Percentiles rank a stretch among this genome's conserved stretches.
phyloP scores from a whole-genome alignment of 2,797 vertebrate genomes.

The Bucorvus abyssinicus region DNA sequence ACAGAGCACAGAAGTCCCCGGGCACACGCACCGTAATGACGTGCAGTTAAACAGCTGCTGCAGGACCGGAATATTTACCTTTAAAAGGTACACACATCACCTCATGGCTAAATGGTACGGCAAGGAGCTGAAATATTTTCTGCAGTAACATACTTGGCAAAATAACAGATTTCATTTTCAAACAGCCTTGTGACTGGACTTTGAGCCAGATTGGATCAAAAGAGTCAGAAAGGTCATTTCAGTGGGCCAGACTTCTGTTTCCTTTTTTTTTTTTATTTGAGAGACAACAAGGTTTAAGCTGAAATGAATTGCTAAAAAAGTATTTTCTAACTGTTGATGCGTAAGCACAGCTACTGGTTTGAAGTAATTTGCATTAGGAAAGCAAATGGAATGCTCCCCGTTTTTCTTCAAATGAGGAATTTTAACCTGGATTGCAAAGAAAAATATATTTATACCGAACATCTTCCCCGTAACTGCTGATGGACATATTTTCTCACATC shows the following conservation, averaged over 20 bases:
- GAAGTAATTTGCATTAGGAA: neutral
- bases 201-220: neutral
- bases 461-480: neutral
- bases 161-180: neutral
- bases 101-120: neutral
- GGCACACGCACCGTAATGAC: neutral
- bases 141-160: neutral
- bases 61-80: neutral
- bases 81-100: neutral
- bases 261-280: neutral
- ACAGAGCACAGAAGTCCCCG: neutral
- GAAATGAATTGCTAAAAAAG: neutral
- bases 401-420: neutral
- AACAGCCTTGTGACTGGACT: neutral
- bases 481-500: neutral
- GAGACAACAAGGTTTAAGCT: neutral
- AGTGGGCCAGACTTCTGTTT: neutral
- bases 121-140: neutral
- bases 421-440: neutral
- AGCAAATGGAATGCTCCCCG: neutral
- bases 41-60: neutral
- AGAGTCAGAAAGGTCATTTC: neutral
- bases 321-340: neutral
- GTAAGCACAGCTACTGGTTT: neutral
- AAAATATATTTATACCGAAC: accelerated